Evolutionary conservation across 2,888 invertebrate species (phyloP).

Genomic region (Ceriagrion tenellum): DNA sequence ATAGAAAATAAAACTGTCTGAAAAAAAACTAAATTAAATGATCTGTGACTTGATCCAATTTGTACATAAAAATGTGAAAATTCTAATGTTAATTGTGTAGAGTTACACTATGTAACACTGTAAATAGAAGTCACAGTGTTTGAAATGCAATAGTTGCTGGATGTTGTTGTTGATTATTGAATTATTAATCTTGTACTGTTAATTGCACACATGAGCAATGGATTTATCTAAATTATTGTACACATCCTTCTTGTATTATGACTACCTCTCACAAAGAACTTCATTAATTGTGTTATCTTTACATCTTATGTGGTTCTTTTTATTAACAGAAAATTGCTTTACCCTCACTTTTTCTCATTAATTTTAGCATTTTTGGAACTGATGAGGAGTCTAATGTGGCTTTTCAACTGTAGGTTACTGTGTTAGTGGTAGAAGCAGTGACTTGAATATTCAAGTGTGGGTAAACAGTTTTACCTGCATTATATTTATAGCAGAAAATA

Average conservation of each 20-base stretch:
- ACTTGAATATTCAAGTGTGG: conserved; percentile 69
- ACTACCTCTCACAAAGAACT: conserved; percentile 63
- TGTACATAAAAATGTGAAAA: conserved; percentile 62
- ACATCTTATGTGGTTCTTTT: conserved; percentile 65
- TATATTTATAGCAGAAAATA: conserved; percentile 69
- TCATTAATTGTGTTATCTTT: conserved; percentile 55
- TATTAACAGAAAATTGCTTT: conserved; percentile 60
- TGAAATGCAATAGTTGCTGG: conserved; percentile 63
- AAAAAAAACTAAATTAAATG: conserved; percentile 39
- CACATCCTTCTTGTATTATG: conserved; percentile 53
- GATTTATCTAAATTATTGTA: conserved; percentile 65
- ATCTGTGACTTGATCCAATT: conserved; percentile 53
- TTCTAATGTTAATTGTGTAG: conserved; percentile 60
- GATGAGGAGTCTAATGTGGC: conserved; percentile 60
- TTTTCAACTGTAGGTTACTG: conserved; percentile 65
- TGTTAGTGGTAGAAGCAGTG: conserved; percentile 67
- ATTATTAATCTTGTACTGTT: conserved; percentile 61
- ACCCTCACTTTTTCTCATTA: conserved; percentile 32
- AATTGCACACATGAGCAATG: conserved; percentile 57
- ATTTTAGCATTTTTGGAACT: conserved; percentile 57
- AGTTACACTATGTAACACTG: conserved; percentile 61
- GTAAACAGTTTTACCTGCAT: conserved; percentile 69
- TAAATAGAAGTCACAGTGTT: conserved; percentile 64
- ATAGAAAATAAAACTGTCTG: conserved; percentile 42
- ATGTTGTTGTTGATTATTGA: conserved; percentile 68